Conservation (phyloP, 2,888 invertebrate genomes). For the Drosophila cognata region DNA sequence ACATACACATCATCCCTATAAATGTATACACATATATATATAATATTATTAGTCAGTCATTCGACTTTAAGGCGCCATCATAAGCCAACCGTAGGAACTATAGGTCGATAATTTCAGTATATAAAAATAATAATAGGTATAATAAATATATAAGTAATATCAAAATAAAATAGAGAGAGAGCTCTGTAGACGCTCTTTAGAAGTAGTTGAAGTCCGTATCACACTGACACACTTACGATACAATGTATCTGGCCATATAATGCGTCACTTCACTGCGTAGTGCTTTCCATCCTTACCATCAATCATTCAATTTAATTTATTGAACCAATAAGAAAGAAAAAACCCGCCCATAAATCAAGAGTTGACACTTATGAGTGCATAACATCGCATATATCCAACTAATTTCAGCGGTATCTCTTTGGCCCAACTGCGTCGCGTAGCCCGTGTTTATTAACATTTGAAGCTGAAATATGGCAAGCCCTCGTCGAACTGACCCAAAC, state of each 20-base stretch:
- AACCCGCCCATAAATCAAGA: constrained; percentile 42
- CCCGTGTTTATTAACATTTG: constrained; percentile 46
- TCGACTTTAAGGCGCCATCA: not conserved
- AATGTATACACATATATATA: not conserved
- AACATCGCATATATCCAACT: constrained; percentile 18
- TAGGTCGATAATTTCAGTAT: not conserved
- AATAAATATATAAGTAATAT: not conserved
- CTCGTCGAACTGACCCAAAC: constrained; percentile 28
- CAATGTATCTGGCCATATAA: constrained; percentile 1
- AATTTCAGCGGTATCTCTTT: constrained; percentile 13
- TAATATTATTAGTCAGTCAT: not conserved
- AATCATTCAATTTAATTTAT: constrained; percentile 48
- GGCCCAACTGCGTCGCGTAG: constrained; percentile 31
- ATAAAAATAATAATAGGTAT: not conserved
- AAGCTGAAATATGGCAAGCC: constrained; percentile 42
- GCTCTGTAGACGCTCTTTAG: not conserved
- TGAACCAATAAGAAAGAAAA: not conserved
- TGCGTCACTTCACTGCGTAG: constrained; percentile 1
- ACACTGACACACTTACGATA: not conserved
- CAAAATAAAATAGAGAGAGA: not conserved
- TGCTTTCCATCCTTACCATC: constrained; percentile 29
- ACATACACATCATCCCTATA: not conserved
- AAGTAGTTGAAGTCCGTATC: not conserved
- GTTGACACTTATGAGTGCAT: constrained; percentile 36
- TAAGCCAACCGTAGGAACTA: not conserved